Conservation (phyloP, 1,140 invertebrate species). For the Lasaia peninsularis region DNA sequence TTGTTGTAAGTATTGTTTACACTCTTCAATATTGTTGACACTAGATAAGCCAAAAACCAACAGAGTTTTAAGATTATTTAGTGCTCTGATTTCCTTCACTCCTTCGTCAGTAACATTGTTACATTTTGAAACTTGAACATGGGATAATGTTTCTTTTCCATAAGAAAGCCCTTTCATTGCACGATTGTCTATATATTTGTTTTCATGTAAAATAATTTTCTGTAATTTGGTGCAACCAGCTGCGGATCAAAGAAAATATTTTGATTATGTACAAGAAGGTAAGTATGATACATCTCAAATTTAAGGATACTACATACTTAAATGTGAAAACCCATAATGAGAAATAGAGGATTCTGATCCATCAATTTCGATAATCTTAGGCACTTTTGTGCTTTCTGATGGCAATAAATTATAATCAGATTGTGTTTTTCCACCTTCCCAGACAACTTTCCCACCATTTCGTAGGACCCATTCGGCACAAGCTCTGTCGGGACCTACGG, state of each 20-base stretch:
- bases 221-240: conserved; percentile 55
- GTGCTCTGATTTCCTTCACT: conserved; percentile 45
- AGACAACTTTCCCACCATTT: conserved; percentile 88
- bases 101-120: conserved; percentile 59
- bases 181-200: conserved; percentile 62
- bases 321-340: conserved; percentile 87
- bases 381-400: conserved; percentile 42
- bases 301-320: conserved; percentile 77
- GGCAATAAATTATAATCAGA: conserved; percentile 86
- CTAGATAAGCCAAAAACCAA: conserved; percentile 47
- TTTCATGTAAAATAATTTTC: conserved; percentile 61
- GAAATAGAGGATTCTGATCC: conserved; percentile 87
- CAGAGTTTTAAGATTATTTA: conserved; percentile 51
- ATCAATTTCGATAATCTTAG: conserved; percentile 82
- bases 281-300: not conserved
- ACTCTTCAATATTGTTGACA: conserved; percentile 55
- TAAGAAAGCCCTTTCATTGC: conserved; percentile 57
- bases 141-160: conserved; percentile 42
- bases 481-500: conserved; percentile 89
- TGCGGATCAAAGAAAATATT: conserved; percentile 31
- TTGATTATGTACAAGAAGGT: not conserved
- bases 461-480: conserved; percentile 94
- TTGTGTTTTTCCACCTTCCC: conserved; percentile 77
- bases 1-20: conserved; percentile 46
- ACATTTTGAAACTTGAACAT: conserved; percentile 64